Base-by-base conservation (phyloP, 2,113 vertebrate species). In the Xiphorhynchus elegans region DNA sequence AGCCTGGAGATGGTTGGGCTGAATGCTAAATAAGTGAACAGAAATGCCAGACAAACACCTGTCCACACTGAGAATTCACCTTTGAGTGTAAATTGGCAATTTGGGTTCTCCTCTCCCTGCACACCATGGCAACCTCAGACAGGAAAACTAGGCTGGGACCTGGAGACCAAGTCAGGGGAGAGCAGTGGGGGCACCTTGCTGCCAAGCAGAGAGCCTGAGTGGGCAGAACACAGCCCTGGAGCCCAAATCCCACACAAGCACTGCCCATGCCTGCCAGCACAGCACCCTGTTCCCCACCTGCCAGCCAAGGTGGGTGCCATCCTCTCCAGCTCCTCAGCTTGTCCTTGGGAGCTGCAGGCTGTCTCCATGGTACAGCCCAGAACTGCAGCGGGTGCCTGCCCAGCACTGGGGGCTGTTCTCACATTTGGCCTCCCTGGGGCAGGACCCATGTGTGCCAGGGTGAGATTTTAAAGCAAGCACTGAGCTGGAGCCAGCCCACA, bases 401-500 rank as follows among this genome's bases (percentile, higher is more conserved):
- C 31, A 3, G 63, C 10, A 3, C 56, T 24, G 47, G 59, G 85
- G 33, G 13, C 84, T 39, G 52, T 17, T 44, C 49, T 72, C 40
- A n/a, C 13, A 0, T 64, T 79, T 25, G 52, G 3, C 52, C 56
- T 50, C 40, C 39, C 26, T 3, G 7, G 37, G 64, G 60, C 52
- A 25, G 58, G 56, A 15, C 26, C 6, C 46, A 0, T 9, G 11
- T 0, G n/a, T 15, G 74, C 28, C 14, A 1, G 46, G 39, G 8
- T 0, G 5, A 94, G 50, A 13, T 83, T 28, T 23, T 9, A 44
- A 13, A 64, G 35, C 31, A 4, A 0, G 2, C 46, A 8, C 29
- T 0, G 33, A 47, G 47, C 44, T 0, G 0, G 63, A n/a, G 47
- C 21, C 63, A 66, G 64, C 60, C 25, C 19, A 6, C 1, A 4